Conservation (phyloP, 2,113 vertebrate species). For the Hiodon alosoides region DNA sequence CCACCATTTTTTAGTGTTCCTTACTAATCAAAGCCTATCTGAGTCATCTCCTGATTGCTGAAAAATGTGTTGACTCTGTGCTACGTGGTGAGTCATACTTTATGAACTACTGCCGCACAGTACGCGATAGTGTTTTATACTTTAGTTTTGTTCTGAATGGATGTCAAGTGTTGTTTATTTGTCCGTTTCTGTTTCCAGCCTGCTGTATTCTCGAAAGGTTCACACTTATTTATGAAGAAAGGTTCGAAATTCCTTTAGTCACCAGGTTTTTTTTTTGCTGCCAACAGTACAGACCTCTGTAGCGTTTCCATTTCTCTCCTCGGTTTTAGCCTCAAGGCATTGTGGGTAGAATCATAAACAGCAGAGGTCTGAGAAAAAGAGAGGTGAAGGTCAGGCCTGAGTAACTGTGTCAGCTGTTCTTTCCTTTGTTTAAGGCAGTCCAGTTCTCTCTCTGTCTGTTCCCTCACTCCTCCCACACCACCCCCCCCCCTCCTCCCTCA, state of each 20-base stretch:
- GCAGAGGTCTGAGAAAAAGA: not conserved
- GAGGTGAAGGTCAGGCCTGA: not conserved
- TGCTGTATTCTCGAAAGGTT: not conserved
- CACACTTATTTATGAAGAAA: not conserved
- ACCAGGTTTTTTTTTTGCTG: too few species aligned
- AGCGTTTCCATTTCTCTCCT: not conserved
- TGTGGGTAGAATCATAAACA: not conserved
- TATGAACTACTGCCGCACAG: too few species aligned
- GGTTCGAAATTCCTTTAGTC: not conserved
- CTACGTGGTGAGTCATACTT: too few species aligned
- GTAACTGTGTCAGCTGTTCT: not conserved
- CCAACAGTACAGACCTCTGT: not conserved
- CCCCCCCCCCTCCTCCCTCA: too few species aligned
- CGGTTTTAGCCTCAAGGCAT: not conserved
- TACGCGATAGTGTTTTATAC: too few species aligned
- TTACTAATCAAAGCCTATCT: too few species aligned
- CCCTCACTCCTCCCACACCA: too few species aligned
- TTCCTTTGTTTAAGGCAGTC: not conserved
- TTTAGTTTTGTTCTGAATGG: not conserved
- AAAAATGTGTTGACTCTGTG: too few species aligned
- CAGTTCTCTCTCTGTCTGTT: too few species aligned
- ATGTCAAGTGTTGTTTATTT: constrained; percentile 7
- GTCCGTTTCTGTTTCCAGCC: not conserved
- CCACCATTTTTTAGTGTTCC: not conserved
- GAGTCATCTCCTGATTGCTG: too few species aligned